These are phyloP conservation scores for Venustoraphidia nigricollis DNA, from an alignment of 2,888 invertebrate genomes.

Conservation along the genomic window DNA sequence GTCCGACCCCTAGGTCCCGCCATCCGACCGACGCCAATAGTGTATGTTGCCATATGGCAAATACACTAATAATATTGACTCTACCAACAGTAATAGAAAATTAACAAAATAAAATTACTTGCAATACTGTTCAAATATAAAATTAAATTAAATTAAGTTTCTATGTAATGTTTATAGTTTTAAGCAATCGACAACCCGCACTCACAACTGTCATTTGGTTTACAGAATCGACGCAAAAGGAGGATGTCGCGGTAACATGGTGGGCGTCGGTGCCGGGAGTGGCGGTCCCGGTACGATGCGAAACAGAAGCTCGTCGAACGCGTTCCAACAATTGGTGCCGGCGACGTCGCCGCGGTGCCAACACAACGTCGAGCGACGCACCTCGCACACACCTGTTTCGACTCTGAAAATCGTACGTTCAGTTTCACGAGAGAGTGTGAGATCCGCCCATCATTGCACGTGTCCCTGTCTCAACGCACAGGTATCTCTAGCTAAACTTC, in stretches of 20 bases:
- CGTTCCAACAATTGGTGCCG: conserved; percentile 51
- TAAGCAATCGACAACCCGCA: no score
- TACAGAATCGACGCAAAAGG: conserved; percentile 28
- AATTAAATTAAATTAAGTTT: no score
- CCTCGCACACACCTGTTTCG: conserved; percentile 65
- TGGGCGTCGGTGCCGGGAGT: no score
- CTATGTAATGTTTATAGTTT: no score
- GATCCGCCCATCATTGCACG: conserved; percentile 52
- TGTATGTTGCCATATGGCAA: no score
- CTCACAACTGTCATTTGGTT: conserved; percentile 4
- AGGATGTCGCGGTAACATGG: conserved; percentile 26
- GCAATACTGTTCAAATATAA: no score
- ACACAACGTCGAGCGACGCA: conserved; percentile 43
- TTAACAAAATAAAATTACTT: no score
- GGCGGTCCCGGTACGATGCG: conserved; percentile 24
- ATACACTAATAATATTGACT: no score
- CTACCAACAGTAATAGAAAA: no score
- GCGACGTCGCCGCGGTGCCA: conserved; percentile 38
- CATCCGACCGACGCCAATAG: no score
- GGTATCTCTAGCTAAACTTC: conserved; percentile 19
- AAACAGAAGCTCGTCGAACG: conserved; percentile 46
- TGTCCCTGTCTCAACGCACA: conserved; percentile 36
- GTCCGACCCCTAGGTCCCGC: no score
- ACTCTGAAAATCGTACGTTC: conserved; percentile 67
- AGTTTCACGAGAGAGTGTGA: conserved; percentile 67